Percentiles rank a stretch among this genome's conserved stretches.
These are phyloP conservation scores for Halichoerus grypus DNA, from an alignment of 2,113 vertebrate species.

Conservation along the genomic window DNA sequence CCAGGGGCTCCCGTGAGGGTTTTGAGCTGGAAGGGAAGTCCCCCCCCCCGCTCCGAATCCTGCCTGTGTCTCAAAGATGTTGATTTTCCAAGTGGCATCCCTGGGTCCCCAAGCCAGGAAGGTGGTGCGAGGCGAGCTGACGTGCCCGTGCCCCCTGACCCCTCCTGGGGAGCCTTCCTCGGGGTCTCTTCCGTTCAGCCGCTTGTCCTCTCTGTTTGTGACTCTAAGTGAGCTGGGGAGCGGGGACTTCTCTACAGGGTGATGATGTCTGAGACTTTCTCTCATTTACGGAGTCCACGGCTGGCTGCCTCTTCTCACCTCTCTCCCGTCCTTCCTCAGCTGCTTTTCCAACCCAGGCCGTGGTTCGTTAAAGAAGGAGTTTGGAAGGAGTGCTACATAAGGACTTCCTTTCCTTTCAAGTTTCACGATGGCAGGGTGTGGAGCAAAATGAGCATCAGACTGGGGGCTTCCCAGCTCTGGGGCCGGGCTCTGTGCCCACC, in stretches of 20 bases:
- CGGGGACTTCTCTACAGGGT: neutral
- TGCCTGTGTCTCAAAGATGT: neutral
- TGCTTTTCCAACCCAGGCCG: fast-evolving
- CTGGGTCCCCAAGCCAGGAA: fast-evolving
- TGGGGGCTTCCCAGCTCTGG: neutral
- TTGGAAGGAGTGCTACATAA: fast-evolving
- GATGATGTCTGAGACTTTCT: neutral
- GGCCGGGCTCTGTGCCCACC: neutral
- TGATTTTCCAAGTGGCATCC: neutral
- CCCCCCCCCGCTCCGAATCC: neutral
- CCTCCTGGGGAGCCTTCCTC: neutral
- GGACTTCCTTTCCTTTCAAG: neutral
- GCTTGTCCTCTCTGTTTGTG: neutral
- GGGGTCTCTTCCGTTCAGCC: neutral
- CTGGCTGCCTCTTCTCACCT: neutral
- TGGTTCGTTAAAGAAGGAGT: neutral
- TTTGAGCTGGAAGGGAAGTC: neutral
- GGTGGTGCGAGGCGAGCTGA: neutral
- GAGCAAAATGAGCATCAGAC: too few relatives aligned
- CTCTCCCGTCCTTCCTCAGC: neutral
- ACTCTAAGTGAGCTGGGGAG: neutral
- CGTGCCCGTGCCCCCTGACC: neutral
- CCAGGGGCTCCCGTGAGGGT: neutral
- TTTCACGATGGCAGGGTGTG: neutral
- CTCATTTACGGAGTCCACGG: neutral